Evolutionary conservation across 2,113 vertebrate species (phyloP).

Genomic region (Onychostruthus taczanowskii): DNA sequence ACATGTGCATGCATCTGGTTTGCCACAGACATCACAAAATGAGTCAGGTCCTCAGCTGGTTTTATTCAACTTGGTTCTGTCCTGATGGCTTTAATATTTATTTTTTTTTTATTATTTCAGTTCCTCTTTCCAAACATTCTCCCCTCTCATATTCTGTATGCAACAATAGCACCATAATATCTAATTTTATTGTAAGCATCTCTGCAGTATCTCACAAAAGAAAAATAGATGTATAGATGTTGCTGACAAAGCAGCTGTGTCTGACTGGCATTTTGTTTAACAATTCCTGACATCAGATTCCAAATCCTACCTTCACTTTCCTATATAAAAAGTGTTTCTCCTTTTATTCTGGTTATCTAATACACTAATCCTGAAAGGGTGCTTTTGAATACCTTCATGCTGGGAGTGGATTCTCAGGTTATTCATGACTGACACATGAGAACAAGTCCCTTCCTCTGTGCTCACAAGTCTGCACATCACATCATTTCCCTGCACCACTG

Average conservation of each 20-base stretch:
- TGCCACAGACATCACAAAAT: conserved; percentile 27
- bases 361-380: not conserved
- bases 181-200: not conserved
- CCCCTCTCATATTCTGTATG: not conserved
- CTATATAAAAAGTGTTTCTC: not conserved
- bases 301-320: not conserved
- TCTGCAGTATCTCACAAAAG: not conserved
- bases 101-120: not conserved
- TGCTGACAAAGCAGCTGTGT: conserved; percentile 17
- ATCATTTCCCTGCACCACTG: too few relatives aligned
- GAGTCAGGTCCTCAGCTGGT: conserved; percentile 53
- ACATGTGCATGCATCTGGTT: conserved; percentile 6
- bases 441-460: not conserved
- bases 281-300: not conserved
- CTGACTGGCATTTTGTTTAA: conserved; percentile 8
- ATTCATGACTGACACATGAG: not conserved
- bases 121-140: not conserved
- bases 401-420: not conserved
- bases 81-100: not conserved
- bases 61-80: not conserved
- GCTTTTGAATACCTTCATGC: not conserved
- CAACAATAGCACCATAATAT: conserved; percentile 21
- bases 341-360: not conserved
- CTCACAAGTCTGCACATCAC: not conserved
- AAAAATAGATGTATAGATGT: not conserved